These are phyloP conservation scores for Phainopepla nitens DNA, from an alignment of 2,113 vertebrate genomes.

Conservation along the genomic window DNA sequence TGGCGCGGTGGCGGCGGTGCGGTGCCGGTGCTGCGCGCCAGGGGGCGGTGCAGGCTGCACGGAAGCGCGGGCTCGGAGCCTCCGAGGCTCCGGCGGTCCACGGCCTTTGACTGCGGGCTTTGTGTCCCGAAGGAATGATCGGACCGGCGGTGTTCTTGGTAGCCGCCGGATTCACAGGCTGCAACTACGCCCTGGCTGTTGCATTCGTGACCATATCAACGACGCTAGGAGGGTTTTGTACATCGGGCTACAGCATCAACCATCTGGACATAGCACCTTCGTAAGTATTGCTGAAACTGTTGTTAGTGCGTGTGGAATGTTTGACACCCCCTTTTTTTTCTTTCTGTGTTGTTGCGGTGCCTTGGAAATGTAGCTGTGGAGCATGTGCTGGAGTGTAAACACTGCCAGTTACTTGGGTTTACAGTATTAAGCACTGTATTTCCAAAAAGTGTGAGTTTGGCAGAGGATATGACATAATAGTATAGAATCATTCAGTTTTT, in stretches of 20 bases:
- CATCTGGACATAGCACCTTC: slow-evolving; percentile 98
- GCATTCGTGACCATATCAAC: slow-evolving; percentile 90
- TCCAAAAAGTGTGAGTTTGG: background rate
- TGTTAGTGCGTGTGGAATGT: background rate
- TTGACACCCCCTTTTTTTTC: background rate
- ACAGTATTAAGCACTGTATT: background rate
- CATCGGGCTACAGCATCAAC: slow-evolving; percentile 93
- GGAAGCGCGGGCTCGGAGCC: background rate
- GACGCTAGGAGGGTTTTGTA: slow-evolving; percentile 86
- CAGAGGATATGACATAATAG: background rate
- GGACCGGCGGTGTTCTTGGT: slow-evolving; percentile 90
- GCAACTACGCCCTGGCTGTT: slow-evolving; percentile 85
- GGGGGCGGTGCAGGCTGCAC: slow-evolving; percentile 2
- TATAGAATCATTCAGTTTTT: background rate
- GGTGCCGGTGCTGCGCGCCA: slow-evolving; percentile 6
- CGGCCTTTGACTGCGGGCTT: background rate
- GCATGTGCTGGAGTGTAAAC: background rate
- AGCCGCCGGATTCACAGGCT: slow-evolving; percentile 87
- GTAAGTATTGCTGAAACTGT: slow-evolving; percentile 74
- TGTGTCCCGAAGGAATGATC: slow-evolving; percentile 82
- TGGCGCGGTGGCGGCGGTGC: too few species aligned
- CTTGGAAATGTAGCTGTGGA: background rate
- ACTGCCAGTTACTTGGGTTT: background rate
- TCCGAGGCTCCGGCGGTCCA: fast-evolving
- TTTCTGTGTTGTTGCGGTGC: background rate